A percentile compares a stretch with the other conserved stretches of the same genome.
Evolutionary conservation across 2,888 invertebrate genomes (phyloP).

Genomic region (Lucinisca nassula): DNA sequence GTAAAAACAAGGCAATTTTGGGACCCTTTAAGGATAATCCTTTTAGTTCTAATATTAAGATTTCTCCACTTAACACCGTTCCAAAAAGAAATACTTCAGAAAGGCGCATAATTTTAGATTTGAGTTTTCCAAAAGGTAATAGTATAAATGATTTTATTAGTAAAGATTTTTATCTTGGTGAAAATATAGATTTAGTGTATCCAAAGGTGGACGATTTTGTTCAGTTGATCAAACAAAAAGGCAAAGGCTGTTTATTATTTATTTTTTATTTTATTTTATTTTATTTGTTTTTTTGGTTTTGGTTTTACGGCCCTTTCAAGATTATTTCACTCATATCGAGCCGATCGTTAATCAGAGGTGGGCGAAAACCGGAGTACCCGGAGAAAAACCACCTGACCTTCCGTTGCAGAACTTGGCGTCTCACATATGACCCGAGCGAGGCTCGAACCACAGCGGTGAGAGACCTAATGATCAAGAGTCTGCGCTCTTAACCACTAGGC

Average conservation of each 20-base stretch:
- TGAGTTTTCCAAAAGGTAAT: not conserved
- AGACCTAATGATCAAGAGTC: too few species aligned
- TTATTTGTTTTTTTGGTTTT: too few species aligned
- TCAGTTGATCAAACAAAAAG: not conserved
- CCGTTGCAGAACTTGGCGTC: too few species aligned
- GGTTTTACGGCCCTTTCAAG: too few species aligned
- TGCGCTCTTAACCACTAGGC: too few species aligned
- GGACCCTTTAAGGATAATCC: not conserved
- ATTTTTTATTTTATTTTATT: too few species aligned
- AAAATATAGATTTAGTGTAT: not conserved
- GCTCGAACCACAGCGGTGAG: too few species aligned
- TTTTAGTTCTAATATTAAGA: not conserved
- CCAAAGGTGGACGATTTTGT: conserved; percentile 13
- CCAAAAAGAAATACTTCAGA: not conserved
- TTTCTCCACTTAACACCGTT: conserved; percentile 9
- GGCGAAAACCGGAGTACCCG: too few species aligned
- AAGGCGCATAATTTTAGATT: not conserved
- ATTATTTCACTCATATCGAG: too few species aligned
- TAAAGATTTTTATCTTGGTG: not conserved
- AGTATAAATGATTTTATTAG: not conserved
- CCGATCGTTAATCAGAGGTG: too few species aligned
- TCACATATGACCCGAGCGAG: too few species aligned
- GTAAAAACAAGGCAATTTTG: not conserved
- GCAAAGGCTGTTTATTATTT: not conserved
- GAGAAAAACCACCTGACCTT: too few species aligned